Evolutionary conservation across 2,888 invertebrate genomes (phyloP), one percentile per base, ranked within the genome.

Genomic region (Noctua pronuba): DNA sequence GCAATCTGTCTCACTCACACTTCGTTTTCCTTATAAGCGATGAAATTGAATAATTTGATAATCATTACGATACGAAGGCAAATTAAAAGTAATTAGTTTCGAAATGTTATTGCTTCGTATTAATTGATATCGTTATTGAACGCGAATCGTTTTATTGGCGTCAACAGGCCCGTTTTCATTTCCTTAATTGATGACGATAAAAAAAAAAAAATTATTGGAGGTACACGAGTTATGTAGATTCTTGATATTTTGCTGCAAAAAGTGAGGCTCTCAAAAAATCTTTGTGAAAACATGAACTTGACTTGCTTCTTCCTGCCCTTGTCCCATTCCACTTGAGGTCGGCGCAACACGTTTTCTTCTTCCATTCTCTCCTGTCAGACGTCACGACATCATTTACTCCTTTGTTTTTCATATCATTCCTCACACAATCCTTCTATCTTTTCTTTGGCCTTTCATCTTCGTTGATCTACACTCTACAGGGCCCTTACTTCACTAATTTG

Each of bases 41-140:
- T 31, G 10, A 55, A 80, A 75, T 74, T 62, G 41, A 65, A 49
- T 69, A 69, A 75, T 75, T 64, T 58, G 10, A 55, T 52, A 64
- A 60, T 80, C 5, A 73, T 52, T 11, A 41, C 41, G 65, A 49
- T 16, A 49, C 46, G 60, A 60, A 67, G 31, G 46, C 46, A 41
- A 62, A 83, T 83, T 16, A 46, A 67, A 71, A 77, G 52, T 67
- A 62, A 80, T 80, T 82, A 71, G 71, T 82, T 28, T 62, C 67
- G 62, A 77, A 70, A 62, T 67, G 31, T 5, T 67, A 77, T 77
- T 55, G 67, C 38, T 77, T 62, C 83, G 11, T 62, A 62, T 55
- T 68, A 68, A 77, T 81, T 71, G 55, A 55, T 52, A 52, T 75
- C 68, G 46, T 68, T 62, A 49, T 73, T 64, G 68, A 28, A 64